These are phyloP conservation scores for Pristionchus japonicus DNA, from an alignment of 2,888 invertebrate genomes.

Conservation along the genomic window DNA sequence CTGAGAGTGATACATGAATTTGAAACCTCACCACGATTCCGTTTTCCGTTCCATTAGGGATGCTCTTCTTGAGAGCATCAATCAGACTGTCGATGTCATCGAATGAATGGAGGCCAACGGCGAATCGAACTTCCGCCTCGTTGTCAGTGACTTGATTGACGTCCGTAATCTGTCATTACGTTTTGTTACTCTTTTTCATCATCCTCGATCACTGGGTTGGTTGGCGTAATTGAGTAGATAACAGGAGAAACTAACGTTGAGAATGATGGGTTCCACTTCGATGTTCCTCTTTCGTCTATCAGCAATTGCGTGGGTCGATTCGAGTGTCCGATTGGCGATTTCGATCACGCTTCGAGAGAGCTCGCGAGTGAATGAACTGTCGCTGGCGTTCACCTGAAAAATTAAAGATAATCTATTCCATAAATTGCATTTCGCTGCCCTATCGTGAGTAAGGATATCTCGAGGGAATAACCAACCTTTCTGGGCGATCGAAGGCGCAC, in stretches of 20 bases:
- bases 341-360: not conserved
- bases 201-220: too few relatives aligned
- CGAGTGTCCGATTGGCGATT: slow-evolving; percentile 43
- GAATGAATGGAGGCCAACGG: slow-evolving; percentile 40
- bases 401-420: too few relatives aligned
- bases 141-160: not conserved
- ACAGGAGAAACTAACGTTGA: slow-evolving; percentile 38
- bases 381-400: not conserved
- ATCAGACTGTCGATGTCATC: slow-evolving; percentile 42
- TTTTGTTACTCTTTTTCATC: not conserved
- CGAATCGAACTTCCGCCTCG: slow-evolving; percentile 18
- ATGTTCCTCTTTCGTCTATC: slow-evolving; percentile 41
- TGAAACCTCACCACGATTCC: not conserved
- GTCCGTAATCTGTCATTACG: not conserved
- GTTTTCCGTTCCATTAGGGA: slow-evolving; percentile 1
- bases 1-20: too few relatives aligned
- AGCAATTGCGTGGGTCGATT: not conserved
- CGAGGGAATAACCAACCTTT: not conserved
- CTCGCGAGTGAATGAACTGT: not conserved
- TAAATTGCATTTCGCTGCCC: too few relatives aligned
- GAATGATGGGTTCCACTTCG: slow-evolving; percentile 31
- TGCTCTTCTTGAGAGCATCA: slow-evolving; percentile 36
- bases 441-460: not conserved
- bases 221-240: too few relatives aligned
- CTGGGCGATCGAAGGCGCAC: not conserved